Percentiles rank a stretch among this genome's conserved stretches.
Conservation (phyloP, 2,888 invertebrate species). For the Oxytorus armatus region DNA sequence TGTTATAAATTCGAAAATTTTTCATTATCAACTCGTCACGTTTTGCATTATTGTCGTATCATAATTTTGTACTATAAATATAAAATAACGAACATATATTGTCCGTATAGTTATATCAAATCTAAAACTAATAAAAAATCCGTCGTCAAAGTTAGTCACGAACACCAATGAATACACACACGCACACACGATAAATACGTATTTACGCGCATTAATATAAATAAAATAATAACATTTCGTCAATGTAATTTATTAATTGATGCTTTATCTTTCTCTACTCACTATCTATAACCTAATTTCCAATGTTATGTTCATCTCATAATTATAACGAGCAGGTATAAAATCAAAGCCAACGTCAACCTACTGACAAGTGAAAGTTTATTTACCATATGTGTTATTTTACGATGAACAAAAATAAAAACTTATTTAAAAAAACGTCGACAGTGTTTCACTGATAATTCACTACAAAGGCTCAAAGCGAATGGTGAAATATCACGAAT, state of each 20-base stretch:
- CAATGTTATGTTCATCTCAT: not conserved
- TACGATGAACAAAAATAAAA: conserved; percentile 4
- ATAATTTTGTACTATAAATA: not conserved
- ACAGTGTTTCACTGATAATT: not conserved
- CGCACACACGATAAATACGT: conserved; percentile 30
- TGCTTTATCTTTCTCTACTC: conserved; percentile 42
- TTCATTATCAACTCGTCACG: not conserved
- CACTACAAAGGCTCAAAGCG: conserved; percentile 6
- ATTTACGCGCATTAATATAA: conserved; percentile 27
- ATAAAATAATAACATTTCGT: conserved; percentile 35
- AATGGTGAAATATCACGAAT: not conserved
- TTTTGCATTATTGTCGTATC: not conserved
- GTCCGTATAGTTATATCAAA: conserved; percentile 2
- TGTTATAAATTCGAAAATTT: not conserved
- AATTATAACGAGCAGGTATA: conserved; percentile 31
- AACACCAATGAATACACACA: conserved; percentile 5
- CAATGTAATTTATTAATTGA: conserved; percentile 13
- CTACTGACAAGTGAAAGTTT: conserved; percentile 30
- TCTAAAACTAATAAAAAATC: conserved; percentile 14
- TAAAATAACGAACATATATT: not conserved
- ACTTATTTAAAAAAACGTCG: too few species aligned
- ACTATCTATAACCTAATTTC: conserved; percentile 30
- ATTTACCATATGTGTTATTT: not conserved
- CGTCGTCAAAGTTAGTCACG: conserved; percentile 30
- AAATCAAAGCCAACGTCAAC: conserved; percentile 25